Percentiles rank a stretch among this genome's conserved stretches.
Evolutionary conservation across 2,113 vertebrate genomes (phyloP).

Genomic region (Deroptyus accipitrinus): DNA sequence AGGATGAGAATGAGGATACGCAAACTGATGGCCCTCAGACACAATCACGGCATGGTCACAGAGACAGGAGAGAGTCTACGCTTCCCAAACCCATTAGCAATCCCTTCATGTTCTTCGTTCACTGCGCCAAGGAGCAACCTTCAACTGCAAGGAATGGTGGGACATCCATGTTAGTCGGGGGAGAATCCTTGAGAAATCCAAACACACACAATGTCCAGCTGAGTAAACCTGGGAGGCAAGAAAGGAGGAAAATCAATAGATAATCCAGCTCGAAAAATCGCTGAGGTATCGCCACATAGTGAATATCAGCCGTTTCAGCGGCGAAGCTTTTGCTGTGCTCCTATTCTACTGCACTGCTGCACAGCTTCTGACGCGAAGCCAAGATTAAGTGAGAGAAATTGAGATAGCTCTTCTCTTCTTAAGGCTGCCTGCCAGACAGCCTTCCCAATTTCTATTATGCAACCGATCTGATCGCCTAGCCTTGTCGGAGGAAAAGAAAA

Average conservation of each 20-base stretch:
- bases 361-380: conserved; percentile 92
- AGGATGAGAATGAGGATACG: conserved; percentile 78
- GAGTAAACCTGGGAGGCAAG: conserved; percentile 80
- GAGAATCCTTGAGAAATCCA: conserved; percentile 88
- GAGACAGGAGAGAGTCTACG: conserved; percentile 76
- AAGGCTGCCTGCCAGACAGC: conserved; percentile 79
- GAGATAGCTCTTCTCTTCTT: conserved; percentile 76
- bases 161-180: conserved; percentile 91
- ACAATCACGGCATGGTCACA: conserved; percentile 95
- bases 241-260: conserved; percentile 76
- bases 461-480: conserved; percentile 59
- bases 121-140: conserved; percentile 94
- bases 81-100: conserved; percentile 90
- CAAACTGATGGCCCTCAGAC: conserved; percentile 79
- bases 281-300: conserved; percentile 65
- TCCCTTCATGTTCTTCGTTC: conserved; percentile 89
- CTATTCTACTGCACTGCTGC: conserved; percentile 91
- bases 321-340: conserved; percentile 76
- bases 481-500: neutral
- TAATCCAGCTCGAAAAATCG: conserved; percentile 70
- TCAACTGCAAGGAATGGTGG: conserved; percentile 89
- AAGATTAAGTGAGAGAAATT: conserved; percentile 90
- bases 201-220: conserved; percentile 76
- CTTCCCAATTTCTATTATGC: conserved; percentile 73
- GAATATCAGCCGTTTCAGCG: conserved; percentile 79